These are phyloP conservation scores for Aegithalos caudatus DNA, from an alignment of 2,113 vertebrate species.

Conservation along the genomic window DNA sequence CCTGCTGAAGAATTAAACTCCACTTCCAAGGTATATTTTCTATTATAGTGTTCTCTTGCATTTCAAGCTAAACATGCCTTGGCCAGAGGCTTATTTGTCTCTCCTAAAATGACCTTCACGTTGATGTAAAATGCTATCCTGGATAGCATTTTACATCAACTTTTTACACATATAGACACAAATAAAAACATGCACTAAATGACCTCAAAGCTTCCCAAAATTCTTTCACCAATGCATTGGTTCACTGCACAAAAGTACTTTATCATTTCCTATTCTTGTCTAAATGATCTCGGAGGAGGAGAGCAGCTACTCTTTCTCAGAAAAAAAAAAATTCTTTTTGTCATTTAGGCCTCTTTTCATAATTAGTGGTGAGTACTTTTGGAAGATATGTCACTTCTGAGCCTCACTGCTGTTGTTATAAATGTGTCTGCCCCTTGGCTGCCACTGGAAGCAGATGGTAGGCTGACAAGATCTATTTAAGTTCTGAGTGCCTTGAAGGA, in stretches of 20 bases:
- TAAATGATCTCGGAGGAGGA: background rate
- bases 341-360: background rate
- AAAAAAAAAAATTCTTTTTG: background rate
- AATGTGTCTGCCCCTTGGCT: slow-evolving; percentile 14
- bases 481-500: slow-evolving; percentile 1
- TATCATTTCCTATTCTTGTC: background rate
- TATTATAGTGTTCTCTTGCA: background rate
- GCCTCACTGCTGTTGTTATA: background rate
- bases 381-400: background rate
- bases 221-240: background rate
- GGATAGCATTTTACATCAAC: background rate
- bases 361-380: slow-evolving; percentile 4
- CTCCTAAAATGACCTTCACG: background rate
- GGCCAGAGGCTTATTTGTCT: background rate
- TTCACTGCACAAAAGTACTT: background rate
- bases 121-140: background rate
- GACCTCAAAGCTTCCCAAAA: background rate
- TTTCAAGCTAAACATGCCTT: background rate
- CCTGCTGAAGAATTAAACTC: background rate
- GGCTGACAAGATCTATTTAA: slow-evolving; percentile 49
- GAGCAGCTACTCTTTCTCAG: background rate
- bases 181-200: background rate
- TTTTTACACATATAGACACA: background rate
- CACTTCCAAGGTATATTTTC: background rate
- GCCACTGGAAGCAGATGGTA: slow-evolving; percentile 32